These are phyloP conservation scores for Callithrix jacchus DNA, from an alignment of 2,113 vertebrate genomes.

Conservation along the genomic window DNA sequence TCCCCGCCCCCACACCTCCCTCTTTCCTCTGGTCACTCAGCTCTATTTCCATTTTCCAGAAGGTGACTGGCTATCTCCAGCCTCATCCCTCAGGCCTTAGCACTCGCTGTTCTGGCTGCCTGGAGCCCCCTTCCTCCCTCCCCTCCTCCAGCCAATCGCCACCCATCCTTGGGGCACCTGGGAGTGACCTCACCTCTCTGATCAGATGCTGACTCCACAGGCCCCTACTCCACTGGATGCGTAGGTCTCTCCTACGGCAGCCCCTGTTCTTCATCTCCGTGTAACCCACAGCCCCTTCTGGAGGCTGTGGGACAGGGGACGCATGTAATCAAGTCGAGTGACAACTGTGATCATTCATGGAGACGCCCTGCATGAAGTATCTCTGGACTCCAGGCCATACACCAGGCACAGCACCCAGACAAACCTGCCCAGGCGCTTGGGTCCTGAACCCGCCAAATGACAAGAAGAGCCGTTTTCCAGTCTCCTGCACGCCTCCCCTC, in stretches of 20 bases:
- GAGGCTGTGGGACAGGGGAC: neutral
- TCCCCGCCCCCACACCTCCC: neutral
- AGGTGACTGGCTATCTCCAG: neutral
- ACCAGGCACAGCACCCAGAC: neutral
- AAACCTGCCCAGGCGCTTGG: neutral
- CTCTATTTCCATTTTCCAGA: slow-evolving; percentile 23
- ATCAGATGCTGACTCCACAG: neutral
- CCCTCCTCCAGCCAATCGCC: neutral
- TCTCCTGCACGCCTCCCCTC: too few species aligned
- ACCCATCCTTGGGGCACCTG: neutral
- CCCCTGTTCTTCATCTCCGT: neutral
- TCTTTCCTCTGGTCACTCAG: neutral
- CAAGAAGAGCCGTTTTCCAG: too few species aligned
- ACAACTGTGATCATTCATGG: neutral
- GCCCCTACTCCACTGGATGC: neutral
- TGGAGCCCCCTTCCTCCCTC: neutral
- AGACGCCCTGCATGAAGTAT: neutral
- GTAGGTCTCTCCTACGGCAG: neutral
- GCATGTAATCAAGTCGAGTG: too few species aligned
- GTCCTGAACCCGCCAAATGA: neutral
- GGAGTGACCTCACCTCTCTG: neutral
- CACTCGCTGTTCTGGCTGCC: neutral
- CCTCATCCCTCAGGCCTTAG: neutral
- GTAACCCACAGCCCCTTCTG: neutral
- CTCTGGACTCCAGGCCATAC: neutral